phyloP scores from a whole-genome alignment of 2,888 invertebrate genomes.

The Sphaeridia pumilis region DNA sequence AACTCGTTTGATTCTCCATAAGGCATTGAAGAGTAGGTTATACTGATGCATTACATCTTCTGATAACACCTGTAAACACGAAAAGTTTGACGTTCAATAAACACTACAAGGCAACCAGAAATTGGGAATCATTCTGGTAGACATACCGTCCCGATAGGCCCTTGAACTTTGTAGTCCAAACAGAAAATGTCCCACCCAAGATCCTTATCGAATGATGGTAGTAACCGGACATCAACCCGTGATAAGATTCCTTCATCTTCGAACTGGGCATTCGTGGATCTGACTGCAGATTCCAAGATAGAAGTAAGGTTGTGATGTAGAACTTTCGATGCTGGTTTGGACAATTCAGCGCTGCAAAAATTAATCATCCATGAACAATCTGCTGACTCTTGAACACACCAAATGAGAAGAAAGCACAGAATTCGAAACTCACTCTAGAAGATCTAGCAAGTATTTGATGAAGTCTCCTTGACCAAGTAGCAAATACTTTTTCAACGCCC shows the following conservation, averaged over 20 bases:
- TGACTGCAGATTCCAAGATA: conserved; percentile 70
- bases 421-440: conserved; percentile 59
- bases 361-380: not conserved
- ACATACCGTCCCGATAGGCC: conserved; percentile 70
- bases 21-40: conserved; percentile 69
- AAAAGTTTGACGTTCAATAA: conserved; percentile 3
- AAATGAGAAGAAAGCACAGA: no score
- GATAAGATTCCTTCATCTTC: conserved; percentile 83
- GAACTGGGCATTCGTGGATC: conserved; percentile 87
- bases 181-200: conserved; percentile 84
- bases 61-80: conserved; percentile 43
- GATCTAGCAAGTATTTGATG: conserved; percentile 81
- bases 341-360: conserved; percentile 62
- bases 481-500: conserved; percentile 79
- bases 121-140: not conserved
- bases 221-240: conserved; percentile 68
- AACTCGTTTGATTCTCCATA: conserved; percentile 83
- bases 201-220: conserved; percentile 55
- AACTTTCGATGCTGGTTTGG: conserved; percentile 71
- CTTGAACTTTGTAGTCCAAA: conserved; percentile 74
- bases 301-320: conserved; percentile 79
- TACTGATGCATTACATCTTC: conserved; percentile 55
- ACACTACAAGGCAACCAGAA: not conserved
- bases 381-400: no score
- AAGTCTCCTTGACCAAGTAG: conserved; percentile 94